Base-by-base conservation (phyloP, 2,888 invertebrate genomes). In the Erpobdella octoculata region DNA sequence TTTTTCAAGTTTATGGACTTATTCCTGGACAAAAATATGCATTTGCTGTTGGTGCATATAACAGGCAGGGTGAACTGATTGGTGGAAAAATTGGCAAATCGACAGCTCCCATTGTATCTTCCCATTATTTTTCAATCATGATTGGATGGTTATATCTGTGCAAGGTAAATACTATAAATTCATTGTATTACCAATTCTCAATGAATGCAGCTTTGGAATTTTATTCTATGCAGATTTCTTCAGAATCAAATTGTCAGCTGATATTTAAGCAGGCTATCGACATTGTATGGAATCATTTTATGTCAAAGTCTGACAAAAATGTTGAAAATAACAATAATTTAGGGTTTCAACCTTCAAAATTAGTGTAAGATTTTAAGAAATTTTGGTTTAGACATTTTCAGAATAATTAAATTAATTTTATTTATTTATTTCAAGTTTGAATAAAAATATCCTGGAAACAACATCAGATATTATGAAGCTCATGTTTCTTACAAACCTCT, bases 41-140 rank as follows among this genome's bases (percentile, higher is more conserved):
- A 15, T 82, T 83, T 77, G 82, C 82, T 35, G 78, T 83, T 15
- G 83, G 80, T 46, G 82, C 82, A 0, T 83, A 82, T 75, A 81
- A 80, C 5, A 75, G 75, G 28, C 80, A 81, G 21, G 83, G 83
- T n/a, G 78, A 80, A 73, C 76, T 83, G 71, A 82, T 83, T 58
- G 83, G 83, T 1, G 80, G 78, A 25, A 74, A 78, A 31, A 76
- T 83, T 1, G 83, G 83, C 36, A 80, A 82, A 38, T 79, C 80
- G 21, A 80, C 81, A 28, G 78, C 78, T 71, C 80, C 83, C 8
- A 78, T 83, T 58, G 76, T 82, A 59, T 83, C 82, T 18, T 79
- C 80, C 8, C 81, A 81, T 68, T 81, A 81, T 2, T 76, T 81
- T 2, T 81, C 83, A 36, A 76, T 82, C 2, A 78, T 82, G 62